Evolutionary conservation across 2,888 invertebrate species (phyloP), one percentile per base, ranked within the genome.

Genomic region (Seira sanloemensis): DNA sequence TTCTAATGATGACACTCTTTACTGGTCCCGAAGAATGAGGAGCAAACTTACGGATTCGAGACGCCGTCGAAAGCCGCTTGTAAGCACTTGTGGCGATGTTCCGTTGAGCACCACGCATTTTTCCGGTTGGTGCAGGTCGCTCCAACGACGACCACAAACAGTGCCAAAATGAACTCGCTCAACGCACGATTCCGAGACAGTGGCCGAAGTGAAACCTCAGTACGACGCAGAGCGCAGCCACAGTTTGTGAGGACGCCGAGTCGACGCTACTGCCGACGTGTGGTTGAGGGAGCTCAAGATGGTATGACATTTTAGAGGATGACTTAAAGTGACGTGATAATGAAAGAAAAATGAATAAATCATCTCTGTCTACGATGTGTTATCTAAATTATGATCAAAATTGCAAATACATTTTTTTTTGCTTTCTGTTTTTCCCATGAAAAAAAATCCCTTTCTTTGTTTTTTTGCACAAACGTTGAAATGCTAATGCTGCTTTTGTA

Each of bases 11-110:
- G n/a, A n/a, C n/a, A n/a, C n/a, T n/a, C n/a, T n/a, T n/a, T n/a
- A n/a, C n/a, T n/a, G n/a, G n/a, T n/a, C n/a, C n/a, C n/a, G 18
- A 91, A 97, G 97, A 97, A 96, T 91, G 97, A 97, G 90, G 97
- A 97, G 89, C 96, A 96, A 91, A 97, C 97, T n/a, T 88, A 88
- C 72, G 89, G 89, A 50, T 89, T 89, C 77, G 89, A 89, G 78
- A 89, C 88, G 18, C 89, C 89, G 1, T 87, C 88, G 0, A 87
- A 86, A 25, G 94, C 96, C 24, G 97, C 97, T 18, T 98, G 98
- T 91, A 97, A 98, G 90, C 98, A 98, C 92, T 93, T 98, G 89
- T 98, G 98, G 97, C 95, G 96, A 90, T 98, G 98, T 92, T 97
- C 97, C 91, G 95, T 97, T 76, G 98, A 98, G 91, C 98, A 98